A percentile compares a stretch with the other conserved stretches of the same genome.
Conservation (phyloP, 1,140 invertebrate genomes). For the Lepidurus packardi region DNA sequence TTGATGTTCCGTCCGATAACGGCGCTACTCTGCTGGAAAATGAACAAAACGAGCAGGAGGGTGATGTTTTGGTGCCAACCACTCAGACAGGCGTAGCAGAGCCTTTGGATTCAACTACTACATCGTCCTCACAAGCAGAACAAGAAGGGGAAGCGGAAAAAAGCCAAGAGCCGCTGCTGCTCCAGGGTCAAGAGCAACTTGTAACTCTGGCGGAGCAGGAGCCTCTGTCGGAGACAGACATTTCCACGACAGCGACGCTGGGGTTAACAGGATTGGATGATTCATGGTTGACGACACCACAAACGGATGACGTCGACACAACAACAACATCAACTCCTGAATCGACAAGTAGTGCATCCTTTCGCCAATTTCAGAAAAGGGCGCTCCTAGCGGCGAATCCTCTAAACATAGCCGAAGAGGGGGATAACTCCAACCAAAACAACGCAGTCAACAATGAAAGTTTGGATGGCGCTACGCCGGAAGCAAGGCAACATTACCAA, state of each 20-base stretch:
- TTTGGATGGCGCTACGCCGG: background rate
- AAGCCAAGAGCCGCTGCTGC: background rate
- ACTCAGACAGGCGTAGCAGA: background rate
- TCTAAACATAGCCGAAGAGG: conserved; percentile 10
- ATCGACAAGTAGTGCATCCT: too few relatives aligned
- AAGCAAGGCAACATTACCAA: background rate
- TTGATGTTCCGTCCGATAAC: background rate
- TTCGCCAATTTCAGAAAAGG: background rate
- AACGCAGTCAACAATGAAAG: background rate
- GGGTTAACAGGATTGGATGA: background rate
- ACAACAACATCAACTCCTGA: background rate
- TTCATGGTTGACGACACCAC: background rate
- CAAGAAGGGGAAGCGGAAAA: background rate
- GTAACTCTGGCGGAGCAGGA: background rate
- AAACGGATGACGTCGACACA: conserved; percentile 19
- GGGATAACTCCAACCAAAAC: conserved; percentile 1
- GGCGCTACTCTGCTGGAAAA: too few relatives aligned
- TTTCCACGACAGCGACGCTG: background rate
- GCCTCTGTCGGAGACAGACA: conserved; percentile 4
- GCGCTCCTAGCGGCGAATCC: background rate
- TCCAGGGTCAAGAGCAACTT: conserved; percentile 11
- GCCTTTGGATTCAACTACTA: background rate
- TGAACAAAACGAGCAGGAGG: background rate
- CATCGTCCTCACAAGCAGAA: background rate
- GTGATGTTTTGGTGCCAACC: background rate